Evolutionary conservation across 1,140 invertebrate species (phyloP), one percentile per base, ranked within the genome.

Genomic region (Delia radicum): DNA sequence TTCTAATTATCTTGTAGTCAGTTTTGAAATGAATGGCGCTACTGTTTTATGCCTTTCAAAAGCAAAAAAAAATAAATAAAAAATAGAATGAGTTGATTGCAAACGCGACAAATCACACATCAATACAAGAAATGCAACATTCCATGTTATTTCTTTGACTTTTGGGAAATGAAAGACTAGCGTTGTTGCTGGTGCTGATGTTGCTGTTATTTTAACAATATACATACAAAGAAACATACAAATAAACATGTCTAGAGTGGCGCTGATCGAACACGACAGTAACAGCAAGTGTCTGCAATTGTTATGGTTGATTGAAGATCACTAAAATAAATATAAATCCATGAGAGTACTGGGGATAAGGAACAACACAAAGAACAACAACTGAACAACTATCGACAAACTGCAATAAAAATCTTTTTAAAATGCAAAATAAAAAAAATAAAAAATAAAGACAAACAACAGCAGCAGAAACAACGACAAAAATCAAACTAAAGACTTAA

Each of bases 231-330:
- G 24, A 55, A 55, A 55, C n/a, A 65, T 28, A 15, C 62, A 27
- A n/a, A n/a, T n/a, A 12, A 18, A 37, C 29, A 37, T 69, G 65
- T 69, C 65, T 69, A 7, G 65, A 69, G 65, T 69, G 65, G 65
- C 65, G 65, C 65, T 69, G 65, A 69, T 69, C 65, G 65, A 69
- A 69, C 65, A 69, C 65, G 65, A 69, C 65, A 69, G 29, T 69
- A 69, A 69, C 65, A 69, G 65, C 71, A 73, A 73, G 71, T 73
- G 71, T 73, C 71, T 73, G 71, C 37, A 73, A 46, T 48, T 73
- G 71, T 73, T 73, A 29, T 73, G 71, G 33, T 73, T 73, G 71
- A 73, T 73, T 73, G 71, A 73, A 46, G 46, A 73, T 73, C 71
- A 55, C 37, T 55, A 55, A 55, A 55, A 55, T 55, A 55, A 55